Percentiles rank a stretch among this genome's conserved stretches.
Conservation (phyloP, 2,888 invertebrate genomes). For the Acronicta aceris region DNA sequence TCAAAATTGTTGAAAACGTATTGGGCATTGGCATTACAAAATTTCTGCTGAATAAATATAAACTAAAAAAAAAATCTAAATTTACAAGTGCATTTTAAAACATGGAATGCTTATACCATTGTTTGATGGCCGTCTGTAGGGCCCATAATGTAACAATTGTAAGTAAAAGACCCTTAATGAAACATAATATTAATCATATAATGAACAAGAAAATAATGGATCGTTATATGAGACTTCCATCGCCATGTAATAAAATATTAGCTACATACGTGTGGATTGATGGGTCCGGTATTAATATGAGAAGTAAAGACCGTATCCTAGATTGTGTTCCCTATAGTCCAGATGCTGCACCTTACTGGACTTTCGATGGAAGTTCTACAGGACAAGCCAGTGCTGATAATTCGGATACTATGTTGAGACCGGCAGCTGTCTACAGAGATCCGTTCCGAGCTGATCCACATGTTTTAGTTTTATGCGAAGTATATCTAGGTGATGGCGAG, state of each 20-base stretch:
- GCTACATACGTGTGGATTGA: constrained; percentile 95
- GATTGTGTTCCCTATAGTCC: constrained; percentile 90
- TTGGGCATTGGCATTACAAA: background rate
- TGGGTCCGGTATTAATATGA: constrained; percentile 92
- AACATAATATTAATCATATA: constrained; percentile 82
- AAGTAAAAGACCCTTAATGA: constrained; percentile 70
- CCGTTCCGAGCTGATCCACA: constrained; percentile 97
- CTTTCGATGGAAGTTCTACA: constrained; percentile 97
- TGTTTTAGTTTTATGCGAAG: constrained; percentile 95
- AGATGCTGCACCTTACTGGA: constrained; percentile 93
- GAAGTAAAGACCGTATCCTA: constrained; percentile 92
- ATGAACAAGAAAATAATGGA: constrained; percentile 84
- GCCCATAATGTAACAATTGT: constrained; percentile 12
- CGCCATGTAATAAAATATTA: constrained; percentile 89
- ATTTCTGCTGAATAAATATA: background rate
- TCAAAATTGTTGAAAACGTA: constrained; percentile 11
- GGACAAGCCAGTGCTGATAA: constrained; percentile 94
- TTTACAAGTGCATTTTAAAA: constrained; percentile 2
- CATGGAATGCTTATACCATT: constrained; percentile 3
- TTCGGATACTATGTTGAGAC: constrained; percentile 96
- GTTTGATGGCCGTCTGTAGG: constrained; percentile 1
- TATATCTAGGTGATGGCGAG: constrained; percentile 92
- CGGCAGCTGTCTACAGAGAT: constrained; percentile 96
- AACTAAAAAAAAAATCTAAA: background rate
- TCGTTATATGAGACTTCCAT: constrained; percentile 88